Evolutionary conservation across 2,113 vertebrate species (phyloP).

Genomic region (Eonycteris spelaea): DNA sequence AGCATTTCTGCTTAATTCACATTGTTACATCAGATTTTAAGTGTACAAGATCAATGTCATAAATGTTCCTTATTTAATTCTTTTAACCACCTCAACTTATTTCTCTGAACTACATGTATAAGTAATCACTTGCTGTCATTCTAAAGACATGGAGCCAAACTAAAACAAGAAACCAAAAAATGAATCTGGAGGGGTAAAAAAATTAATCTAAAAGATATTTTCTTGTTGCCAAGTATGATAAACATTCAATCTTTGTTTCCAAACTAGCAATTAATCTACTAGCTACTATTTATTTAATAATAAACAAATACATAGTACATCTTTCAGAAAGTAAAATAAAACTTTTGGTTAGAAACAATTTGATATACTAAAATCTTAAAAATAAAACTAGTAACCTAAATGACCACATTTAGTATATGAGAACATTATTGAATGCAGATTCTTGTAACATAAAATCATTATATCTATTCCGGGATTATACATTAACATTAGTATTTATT

Average conservation of each 20-base stretch:
- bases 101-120: slow-evolving; percentile 60
- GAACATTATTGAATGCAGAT: slow-evolving; percentile 47
- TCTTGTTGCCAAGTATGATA: slow-evolving; percentile 71
- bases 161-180: slow-evolving; percentile 55
- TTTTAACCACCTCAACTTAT: slow-evolving; percentile 30
- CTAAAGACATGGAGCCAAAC: slow-evolving; percentile 63
- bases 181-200: slow-evolving; percentile 33
- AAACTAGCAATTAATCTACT: slow-evolving; percentile 28
- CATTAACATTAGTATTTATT: slow-evolving; percentile 52
- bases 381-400: slow-evolving; percentile 48
- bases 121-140: slow-evolving; percentile 54
- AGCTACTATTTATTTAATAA: background rate
- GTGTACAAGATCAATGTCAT: slow-evolving; percentile 63
- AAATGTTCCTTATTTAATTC: slow-evolving; percentile 26
- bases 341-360: slow-evolving; percentile 55
- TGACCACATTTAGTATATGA: slow-evolving; percentile 42
- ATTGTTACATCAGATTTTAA: slow-evolving; percentile 70
- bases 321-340: background rate
- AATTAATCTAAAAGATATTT: slow-evolving; percentile 62
- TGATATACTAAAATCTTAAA: slow-evolving; percentile 32
- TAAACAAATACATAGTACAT: background rate
- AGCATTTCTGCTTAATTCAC: slow-evolving; percentile 75
- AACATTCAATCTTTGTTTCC: slow-evolving; percentile 53
- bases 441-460: slow-evolving; percentile 52
- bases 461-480: slow-evolving; percentile 55